Conservation (phyloP, 2,797 vertebrate species). For the Vireo griseus region DNA sequence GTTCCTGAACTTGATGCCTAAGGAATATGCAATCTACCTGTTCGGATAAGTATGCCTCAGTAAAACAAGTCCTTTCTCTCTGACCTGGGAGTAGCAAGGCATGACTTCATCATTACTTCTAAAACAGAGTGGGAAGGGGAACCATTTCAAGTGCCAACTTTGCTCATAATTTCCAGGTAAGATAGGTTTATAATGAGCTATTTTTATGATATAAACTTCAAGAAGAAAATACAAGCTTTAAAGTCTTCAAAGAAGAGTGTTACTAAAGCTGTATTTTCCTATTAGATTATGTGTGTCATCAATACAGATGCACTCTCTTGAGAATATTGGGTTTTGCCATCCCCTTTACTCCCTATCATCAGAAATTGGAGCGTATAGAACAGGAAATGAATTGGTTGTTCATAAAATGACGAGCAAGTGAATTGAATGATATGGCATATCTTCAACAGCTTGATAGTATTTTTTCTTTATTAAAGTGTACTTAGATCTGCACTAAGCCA, state of each 20-base stretch:
- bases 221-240: background rate
- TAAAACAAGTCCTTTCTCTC: background rate
- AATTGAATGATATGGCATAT: background rate
- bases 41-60: background rate
- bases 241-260: background rate
- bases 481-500: background rate
- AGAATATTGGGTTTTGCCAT: background rate
- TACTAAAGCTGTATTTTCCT: background rate
- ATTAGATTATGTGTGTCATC: background rate
- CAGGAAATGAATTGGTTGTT: background rate
- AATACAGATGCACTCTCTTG: background rate
- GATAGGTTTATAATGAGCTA: background rate
- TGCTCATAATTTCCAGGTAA: background rate
- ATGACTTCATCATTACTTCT: background rate
- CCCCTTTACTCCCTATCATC: background rate
- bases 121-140: background rate
- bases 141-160: background rate
- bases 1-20: background rate
- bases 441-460: background rate
- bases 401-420: background rate
- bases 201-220: background rate
- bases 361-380: background rate
- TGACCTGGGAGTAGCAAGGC: background rate
- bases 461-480: background rate
- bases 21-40: background rate